Evolutionary conservation across 2,797 vertebrate genomes (phyloP).

Genomic region (Oreonectes daqikongensis): DNA sequence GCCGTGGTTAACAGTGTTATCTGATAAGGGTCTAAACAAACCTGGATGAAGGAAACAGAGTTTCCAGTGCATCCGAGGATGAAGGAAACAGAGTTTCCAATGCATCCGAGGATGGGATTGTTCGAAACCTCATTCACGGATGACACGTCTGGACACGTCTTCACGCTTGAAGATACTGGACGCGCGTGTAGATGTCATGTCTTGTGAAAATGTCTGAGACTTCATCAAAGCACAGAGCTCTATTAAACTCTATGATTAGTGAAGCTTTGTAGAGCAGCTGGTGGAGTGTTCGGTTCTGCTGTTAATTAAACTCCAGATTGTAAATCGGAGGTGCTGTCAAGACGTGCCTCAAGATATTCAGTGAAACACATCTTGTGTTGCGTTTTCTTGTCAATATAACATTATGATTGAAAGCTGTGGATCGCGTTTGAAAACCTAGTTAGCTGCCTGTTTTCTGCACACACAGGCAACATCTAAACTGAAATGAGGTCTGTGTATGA

Average conservation of each 20-base stretch:
- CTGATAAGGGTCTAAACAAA: constrained; percentile 26
- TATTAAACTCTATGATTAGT: constrained; percentile 24
- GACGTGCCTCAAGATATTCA: not conserved
- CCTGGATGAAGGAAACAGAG: constrained; percentile 10
- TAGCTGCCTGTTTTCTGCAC: not conserved
- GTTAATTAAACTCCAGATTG: constrained; percentile 32
- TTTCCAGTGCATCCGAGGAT: not conserved
- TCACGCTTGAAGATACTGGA: too few species aligned
- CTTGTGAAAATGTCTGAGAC: constrained; percentile 5
- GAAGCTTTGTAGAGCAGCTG: constrained; percentile 25
- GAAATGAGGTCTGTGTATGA: not conserved
- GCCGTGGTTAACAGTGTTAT: constrained; percentile 16
- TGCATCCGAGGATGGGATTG: not conserved
- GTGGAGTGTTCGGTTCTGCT: constrained; percentile 14
- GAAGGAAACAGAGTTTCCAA: not conserved
- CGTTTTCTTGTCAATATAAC: constrained; percentile 5
- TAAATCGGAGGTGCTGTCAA: constrained; percentile 13
- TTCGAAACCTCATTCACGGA: not conserved
- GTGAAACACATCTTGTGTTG: not conserved
- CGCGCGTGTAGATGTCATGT: constrained; percentile 3
- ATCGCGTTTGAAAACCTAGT: not conserved
- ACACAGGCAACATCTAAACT: not conserved
- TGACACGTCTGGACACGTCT: too few species aligned
- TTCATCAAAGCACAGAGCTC: constrained; percentile 14
- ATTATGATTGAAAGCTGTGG: constrained; percentile 1